Evolutionary conservation across 92 coral and sea anemone species (phyloP).

Genomic region (Parazoanthus atlanticus): DNA sequence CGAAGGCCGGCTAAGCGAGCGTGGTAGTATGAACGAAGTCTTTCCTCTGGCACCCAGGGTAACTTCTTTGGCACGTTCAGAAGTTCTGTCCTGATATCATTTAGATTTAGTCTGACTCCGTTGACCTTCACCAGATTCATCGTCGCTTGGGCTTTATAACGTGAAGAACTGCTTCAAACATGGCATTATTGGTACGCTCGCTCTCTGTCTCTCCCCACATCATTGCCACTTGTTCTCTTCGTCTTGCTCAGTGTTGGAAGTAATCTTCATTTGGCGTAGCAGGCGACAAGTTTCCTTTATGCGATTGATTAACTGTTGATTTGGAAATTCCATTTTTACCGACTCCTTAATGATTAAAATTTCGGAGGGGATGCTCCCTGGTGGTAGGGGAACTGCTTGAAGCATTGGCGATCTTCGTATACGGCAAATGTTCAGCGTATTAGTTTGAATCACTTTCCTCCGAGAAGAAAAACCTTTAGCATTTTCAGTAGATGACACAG

Average conservation of each 20-base stretch:
- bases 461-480: not conserved
- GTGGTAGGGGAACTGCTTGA: not conserved
- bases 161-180: too few species aligned
- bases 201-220: not conserved
- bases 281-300: not conserved
- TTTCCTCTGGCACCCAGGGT: too few species aligned
- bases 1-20: too few species aligned
- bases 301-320: not conserved
- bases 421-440: not conserved
- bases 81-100: slow-evolving; percentile 2
- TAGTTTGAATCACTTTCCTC: not conserved
- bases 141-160: not conserved
- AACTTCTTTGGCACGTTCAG: not conserved
- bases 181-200: not conserved
- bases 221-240: not conserved
- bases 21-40: too few species aligned
- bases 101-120: not conserved
- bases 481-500: not conserved
- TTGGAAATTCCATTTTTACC: not conserved
- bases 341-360: not conserved
- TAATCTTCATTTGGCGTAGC: too few species aligned
- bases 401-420: not conserved
- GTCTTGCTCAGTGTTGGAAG: not conserved
- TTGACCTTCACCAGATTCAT: not conserved
- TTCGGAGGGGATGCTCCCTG: not conserved